These are phyloP conservation scores for Geotrypetes seraphini DNA, from an alignment of 2,797 vertebrate genomes.

Conservation along the genomic window DNA sequence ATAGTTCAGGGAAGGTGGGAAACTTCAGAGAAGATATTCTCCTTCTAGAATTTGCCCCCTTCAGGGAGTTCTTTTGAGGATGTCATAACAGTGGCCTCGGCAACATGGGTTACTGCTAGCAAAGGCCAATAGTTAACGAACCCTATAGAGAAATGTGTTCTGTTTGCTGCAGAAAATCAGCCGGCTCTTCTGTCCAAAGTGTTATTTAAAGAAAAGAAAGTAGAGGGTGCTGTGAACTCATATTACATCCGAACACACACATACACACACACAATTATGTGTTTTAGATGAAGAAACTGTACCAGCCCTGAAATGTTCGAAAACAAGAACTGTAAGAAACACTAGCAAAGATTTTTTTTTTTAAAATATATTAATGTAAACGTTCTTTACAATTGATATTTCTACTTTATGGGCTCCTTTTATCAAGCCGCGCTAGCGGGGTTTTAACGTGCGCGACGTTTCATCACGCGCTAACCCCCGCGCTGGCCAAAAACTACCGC, in stretches of 20 bases:
- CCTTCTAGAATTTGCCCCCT: conserved; percentile 62
- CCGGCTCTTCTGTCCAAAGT: conserved; percentile 33
- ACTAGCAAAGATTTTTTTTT: too few relatives aligned
- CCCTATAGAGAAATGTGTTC: conserved; percentile 78
- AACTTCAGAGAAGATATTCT: conserved; percentile 84
- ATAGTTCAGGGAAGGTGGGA: conserved; percentile 88
- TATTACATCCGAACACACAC: conserved; percentile 26
- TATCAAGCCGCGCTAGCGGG: too few relatives aligned
- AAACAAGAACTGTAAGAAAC: too few relatives aligned
- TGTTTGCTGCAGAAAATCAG: conserved; percentile 69
- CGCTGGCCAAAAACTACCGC: too few relatives aligned
- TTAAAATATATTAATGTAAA: too few relatives aligned
- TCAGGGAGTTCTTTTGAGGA: conserved; percentile 84
- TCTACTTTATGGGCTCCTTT: too few relatives aligned
- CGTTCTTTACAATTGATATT: too few relatives aligned
- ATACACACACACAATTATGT: too few relatives aligned
- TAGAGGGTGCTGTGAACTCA: conserved; percentile 84
- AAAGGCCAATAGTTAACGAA: conserved; percentile 84
- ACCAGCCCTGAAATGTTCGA: too few relatives aligned
- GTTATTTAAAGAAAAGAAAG: conserved; percentile 55
- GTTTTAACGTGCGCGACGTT: too few relatives aligned
- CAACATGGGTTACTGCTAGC: conserved; percentile 92
- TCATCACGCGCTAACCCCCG: too few relatives aligned
- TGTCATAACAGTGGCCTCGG: conserved; percentile 84
- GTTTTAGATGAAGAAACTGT: too few relatives aligned